Evolutionary conservation across 2,888 invertebrate species (phyloP).

Genomic region (Artemia sinica): DNA sequence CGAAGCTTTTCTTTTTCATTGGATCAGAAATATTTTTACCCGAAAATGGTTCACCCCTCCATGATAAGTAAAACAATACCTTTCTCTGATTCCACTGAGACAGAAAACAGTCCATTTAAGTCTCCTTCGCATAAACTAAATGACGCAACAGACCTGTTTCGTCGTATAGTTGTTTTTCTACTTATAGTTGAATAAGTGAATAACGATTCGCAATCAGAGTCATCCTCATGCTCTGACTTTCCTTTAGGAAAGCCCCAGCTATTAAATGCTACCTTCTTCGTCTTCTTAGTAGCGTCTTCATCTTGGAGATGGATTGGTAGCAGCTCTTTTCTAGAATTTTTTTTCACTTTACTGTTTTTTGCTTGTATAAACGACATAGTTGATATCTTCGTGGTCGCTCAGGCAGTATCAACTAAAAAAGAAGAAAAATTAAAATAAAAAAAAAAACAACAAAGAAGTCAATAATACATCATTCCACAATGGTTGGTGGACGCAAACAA

Average conservation of each 20-base stretch:
- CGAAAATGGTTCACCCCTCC: no score
- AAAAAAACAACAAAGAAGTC: no score
- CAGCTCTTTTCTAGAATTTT: background rate
- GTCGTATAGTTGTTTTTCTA: background rate
- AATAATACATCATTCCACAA: no score
- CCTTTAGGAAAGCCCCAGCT: background rate
- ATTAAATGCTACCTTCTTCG: background rate
- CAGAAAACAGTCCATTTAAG: background rate
- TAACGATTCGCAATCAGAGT: background rate
- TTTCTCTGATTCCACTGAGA: background rate
- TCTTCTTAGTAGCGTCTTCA: background rate
- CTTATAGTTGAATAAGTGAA: slow-evolving; percentile 12
- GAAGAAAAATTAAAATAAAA: no score
- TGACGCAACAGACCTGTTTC: background rate
- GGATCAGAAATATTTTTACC: no score
- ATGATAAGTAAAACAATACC: background rate
- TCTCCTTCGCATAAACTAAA: slow-evolving; percentile 6
- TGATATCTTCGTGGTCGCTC: background rate
- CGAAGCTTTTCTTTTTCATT: no score
- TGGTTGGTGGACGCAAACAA: no score
- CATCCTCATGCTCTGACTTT: background rate
- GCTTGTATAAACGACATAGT: background rate
- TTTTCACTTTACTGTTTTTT: background rate
- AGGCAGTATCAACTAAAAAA: no score
- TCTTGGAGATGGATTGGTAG: background rate